These are phyloP conservation scores for Drosophila colorata DNA, from an alignment of 2,888 invertebrate genomes.

Conservation along the genomic window DNA sequence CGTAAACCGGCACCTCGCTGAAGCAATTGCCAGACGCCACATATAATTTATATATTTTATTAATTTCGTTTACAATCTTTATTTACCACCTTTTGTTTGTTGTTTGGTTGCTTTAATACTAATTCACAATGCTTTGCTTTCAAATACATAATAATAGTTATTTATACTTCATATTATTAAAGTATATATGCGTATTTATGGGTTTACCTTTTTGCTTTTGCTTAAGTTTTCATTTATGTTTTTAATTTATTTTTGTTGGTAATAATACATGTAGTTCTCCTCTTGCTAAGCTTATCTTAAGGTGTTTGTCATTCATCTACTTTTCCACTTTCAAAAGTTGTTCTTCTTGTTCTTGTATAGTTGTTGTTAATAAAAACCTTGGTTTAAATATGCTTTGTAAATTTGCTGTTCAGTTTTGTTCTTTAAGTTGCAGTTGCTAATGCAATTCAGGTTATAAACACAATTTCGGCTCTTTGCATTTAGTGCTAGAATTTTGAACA, in stretches of 20 bases:
- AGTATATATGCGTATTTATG: constrained; percentile 60
- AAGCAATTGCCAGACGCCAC: not conserved
- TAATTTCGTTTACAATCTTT: constrained; percentile 67
- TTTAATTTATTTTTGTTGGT: constrained; percentile 20
- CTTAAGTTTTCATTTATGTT: constrained; percentile 12
- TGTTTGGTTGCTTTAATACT: constrained; percentile 73
- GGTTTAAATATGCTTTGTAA: constrained; percentile 40
- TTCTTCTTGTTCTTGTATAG: constrained; percentile 40
- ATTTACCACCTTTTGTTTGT: constrained; percentile 64
- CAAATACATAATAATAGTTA: constrained; percentile 77
- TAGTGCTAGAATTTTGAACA: constrained; percentile 28
- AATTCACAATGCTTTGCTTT: constrained; percentile 78
- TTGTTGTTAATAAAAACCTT: constrained; percentile 54
- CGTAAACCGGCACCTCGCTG: too few species aligned
- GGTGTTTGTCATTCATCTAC: constrained; percentile 33
- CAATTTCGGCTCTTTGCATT: constrained; percentile 42
- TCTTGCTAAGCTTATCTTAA: constrained; percentile 56
- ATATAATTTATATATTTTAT: constrained; percentile 14
- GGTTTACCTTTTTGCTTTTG: constrained; percentile 19
- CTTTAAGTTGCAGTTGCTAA: constrained; percentile 25
- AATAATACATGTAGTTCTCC: constrained; percentile 54
- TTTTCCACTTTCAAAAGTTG: constrained; percentile 37
- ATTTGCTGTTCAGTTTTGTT: constrained; percentile 33
- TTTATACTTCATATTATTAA: constrained; percentile 70
- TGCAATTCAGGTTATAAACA: constrained; percentile 40